Evolutionary conservation across 1,140 invertebrate species (phyloP).

Genomic region (Pemphigus obesinymphae): DNA sequence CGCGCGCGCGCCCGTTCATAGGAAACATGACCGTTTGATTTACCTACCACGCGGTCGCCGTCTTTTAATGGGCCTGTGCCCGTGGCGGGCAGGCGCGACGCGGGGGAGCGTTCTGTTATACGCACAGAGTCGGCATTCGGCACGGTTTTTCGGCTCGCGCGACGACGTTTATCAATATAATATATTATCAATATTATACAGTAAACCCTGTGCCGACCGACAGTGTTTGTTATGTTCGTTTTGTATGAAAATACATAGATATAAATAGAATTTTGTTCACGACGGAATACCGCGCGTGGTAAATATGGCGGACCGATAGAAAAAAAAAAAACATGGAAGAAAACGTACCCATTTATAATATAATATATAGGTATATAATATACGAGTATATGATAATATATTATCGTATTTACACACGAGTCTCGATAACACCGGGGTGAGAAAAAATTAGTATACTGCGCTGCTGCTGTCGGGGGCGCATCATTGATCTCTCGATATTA

Average conservation of each 20-base stretch:
- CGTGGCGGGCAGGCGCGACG: neutral
- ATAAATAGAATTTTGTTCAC: neutral
- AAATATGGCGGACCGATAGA: neutral
- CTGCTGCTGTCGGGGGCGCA: neutral
- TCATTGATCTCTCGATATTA: conserved; percentile 1
- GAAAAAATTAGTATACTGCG: too few species aligned
- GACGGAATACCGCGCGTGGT: neutral
- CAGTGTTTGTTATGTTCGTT: neutral
- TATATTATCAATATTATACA: too few species aligned
- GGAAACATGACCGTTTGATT: neutral
- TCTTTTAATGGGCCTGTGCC: neutral
- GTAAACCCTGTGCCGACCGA: too few species aligned
- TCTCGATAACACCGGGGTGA: too few species aligned
- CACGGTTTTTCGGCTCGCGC: neutral
- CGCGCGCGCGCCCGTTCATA: neutral
- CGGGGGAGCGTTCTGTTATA: too few species aligned
- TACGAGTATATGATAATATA: too few species aligned
- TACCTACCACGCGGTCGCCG: neutral
- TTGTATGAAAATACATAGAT: too few species aligned
- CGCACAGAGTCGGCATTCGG: neutral
- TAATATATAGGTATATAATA: neutral
- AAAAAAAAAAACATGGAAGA: neutral
- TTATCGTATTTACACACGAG: neutral
- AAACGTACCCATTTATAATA: too few species aligned
- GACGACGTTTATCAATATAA: neutral